Evolutionary conservation across 2,888 invertebrate species (phyloP), one percentile per base, ranked within the genome.

Genomic region (Electrophaes corylata): DNA sequence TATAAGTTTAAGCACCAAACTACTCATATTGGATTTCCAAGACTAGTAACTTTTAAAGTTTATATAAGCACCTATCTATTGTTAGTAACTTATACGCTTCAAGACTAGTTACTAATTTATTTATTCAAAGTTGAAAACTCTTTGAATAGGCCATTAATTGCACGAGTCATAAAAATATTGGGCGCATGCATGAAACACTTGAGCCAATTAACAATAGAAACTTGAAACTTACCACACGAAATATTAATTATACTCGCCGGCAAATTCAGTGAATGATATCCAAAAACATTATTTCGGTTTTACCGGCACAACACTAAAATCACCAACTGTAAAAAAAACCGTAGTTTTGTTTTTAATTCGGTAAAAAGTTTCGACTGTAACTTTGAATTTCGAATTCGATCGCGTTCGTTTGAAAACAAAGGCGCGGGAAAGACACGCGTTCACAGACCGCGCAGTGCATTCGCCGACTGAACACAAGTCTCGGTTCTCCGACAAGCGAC

Each of bases 401-500:
- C 78, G 81, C 72, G 71, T 69, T 73, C 72, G 80, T 60, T 46
- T 55, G 66, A 63, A 67, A 73, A 70, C 62, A 72, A 71, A 66
- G 61, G 57, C 71, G 79, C 78, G 76, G 74, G 71, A 69, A 70
- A 52, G 23, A 65, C 65, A 59, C 62, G 71, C 84, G 84, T 82
- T 72, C 74, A 65, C 47, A 39, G 51, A 62, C 69, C 76, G 69
- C 76, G 79, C 72, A 58, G 71, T 78, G 72, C 80, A 76, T 69
- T 73, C 67, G 72, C 61, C 65, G 73, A 85, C 84, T 85, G 79
- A 72, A 57, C 49, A 48, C 35, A 46, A 33, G 33, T 12, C 53
- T 51, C 69, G 48, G 44, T 48, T 45, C 45, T 26, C 51, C 59
- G 47, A 52, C 55, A 37, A 54, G 62, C 54, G 62, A 63, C 64